Conservation (phyloP, 2,797 vertebrate species). For the Bucorvus abyssinicus region DNA sequence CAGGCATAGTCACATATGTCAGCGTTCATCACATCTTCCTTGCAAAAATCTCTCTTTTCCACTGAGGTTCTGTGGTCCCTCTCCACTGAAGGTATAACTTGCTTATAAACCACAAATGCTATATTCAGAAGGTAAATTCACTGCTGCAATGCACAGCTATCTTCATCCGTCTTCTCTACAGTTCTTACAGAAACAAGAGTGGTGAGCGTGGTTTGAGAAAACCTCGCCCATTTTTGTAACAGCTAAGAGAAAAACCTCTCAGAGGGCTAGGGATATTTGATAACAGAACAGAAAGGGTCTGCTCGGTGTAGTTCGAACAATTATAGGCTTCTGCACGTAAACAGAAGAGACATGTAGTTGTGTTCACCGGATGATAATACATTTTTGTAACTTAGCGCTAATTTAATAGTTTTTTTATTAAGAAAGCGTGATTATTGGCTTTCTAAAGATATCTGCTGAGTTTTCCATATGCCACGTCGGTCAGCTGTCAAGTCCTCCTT, state of each 20-base stretch:
- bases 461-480: neutral
- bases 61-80: neutral
- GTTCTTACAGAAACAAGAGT: neutral
- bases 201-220: neutral
- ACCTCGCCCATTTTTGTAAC: neutral
- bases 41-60: neutral
- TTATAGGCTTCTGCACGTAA: neutral
- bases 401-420: neutral
- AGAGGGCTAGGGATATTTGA: neutral
- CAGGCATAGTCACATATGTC: neutral
- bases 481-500: neutral
- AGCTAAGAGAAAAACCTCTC: neutral
- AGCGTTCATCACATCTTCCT: neutral
- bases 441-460: neutral
- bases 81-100: neutral
- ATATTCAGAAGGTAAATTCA: neutral
- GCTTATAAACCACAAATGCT: neutral
- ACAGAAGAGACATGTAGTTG: neutral
- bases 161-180: neutral
- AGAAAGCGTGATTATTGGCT: neutral
- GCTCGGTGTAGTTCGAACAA: neutral
- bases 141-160: neutral
- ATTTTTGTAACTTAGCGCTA: neutral
- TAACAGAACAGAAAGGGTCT: neutral
- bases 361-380: neutral